Conservation (phyloP, 2,797 vertebrate species). For the Remorina albescens region DNA sequence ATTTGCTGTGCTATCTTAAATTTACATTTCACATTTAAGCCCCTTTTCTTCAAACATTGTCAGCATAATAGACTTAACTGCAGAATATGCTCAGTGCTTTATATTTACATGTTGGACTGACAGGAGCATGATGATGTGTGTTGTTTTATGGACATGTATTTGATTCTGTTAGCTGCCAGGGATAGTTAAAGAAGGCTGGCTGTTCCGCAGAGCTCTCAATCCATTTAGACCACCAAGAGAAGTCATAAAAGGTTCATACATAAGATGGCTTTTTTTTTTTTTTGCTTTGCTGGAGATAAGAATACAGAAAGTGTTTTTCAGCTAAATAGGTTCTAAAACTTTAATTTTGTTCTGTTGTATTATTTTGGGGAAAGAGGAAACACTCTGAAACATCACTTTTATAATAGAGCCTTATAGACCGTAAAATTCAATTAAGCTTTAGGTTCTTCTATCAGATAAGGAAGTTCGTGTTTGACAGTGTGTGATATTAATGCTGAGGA, state of each 20-base stretch:
- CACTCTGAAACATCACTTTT: slow-evolving; percentile 33
- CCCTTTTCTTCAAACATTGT: slow-evolving; percentile 39
- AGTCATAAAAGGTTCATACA: slow-evolving; percentile 48
- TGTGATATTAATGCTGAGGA: slow-evolving; percentile 29
- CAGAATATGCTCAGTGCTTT: slow-evolving; percentile 37
- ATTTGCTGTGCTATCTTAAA: slow-evolving; percentile 38
- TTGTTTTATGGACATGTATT: slow-evolving; percentile 16
- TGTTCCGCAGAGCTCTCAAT: slow-evolving; percentile 36
- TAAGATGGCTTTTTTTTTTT: slow-evolving; percentile 13
- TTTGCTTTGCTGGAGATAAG: slow-evolving; percentile 15
- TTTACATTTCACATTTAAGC: slow-evolving; percentile 51
- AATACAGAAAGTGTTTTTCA: slow-evolving; percentile 30
- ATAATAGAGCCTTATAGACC: slow-evolving; percentile 24
- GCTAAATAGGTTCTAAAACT: slow-evolving; percentile 40
- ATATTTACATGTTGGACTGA: slow-evolving; percentile 31
- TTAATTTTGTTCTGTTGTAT: slow-evolving; percentile 42
- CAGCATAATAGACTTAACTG: slow-evolving; percentile 35
- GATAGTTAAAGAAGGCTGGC: slow-evolving; percentile 37
- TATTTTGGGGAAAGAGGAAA: slow-evolving; percentile 26
- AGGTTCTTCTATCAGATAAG: slow-evolving; percentile 30
- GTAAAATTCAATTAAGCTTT: slow-evolving; percentile 43
- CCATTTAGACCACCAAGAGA: slow-evolving; percentile 48
- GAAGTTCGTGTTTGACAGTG: slow-evolving; percentile 31
- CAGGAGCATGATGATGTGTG: slow-evolving; percentile 24
- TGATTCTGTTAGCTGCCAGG: slow-evolving; percentile 35